Evolutionary conservation across 2,888 invertebrate genomes (phyloP).

Genomic region (Amblyjoppa proteus): DNA sequence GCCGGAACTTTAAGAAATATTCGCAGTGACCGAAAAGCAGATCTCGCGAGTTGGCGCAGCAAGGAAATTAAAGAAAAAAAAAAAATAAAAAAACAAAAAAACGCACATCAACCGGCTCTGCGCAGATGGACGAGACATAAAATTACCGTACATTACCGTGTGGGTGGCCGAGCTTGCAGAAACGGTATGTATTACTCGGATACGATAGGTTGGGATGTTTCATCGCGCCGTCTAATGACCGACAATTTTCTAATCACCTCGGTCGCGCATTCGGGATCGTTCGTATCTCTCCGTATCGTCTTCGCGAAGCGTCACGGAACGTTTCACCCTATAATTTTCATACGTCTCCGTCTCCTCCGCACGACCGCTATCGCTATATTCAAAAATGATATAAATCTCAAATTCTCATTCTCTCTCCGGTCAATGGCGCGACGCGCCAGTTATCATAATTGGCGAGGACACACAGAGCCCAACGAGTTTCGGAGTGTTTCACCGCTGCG

Average conservation of each 20-base stretch:
- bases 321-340: constrained; percentile 18
- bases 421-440: not conserved
- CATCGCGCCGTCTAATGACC: constrained; percentile 55
- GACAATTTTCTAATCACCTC: constrained; percentile 57
- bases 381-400: not conserved
- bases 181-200: constrained; percentile 26
- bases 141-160: not conserved
- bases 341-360: constrained; percentile 6
- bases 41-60: not conserved
- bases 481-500: no score
- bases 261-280: constrained; percentile 11
- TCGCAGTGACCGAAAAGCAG: not conserved
- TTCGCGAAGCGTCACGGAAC: not conserved
- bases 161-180: not conserved
- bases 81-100: no score
- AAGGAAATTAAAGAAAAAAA: not conserved
- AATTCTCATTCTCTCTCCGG: not conserved
- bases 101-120: not conserved
- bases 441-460: not conserved
- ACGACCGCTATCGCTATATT: not conserved
- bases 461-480: no score
- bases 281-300: constrained; percentile 14
- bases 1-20: not conserved
- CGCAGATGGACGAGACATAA: not conserved
- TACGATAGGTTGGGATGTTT: constrained; percentile 51